Conservation (phyloP, 2,797 vertebrate genomes). For the Psittacula derbiana region DNA sequence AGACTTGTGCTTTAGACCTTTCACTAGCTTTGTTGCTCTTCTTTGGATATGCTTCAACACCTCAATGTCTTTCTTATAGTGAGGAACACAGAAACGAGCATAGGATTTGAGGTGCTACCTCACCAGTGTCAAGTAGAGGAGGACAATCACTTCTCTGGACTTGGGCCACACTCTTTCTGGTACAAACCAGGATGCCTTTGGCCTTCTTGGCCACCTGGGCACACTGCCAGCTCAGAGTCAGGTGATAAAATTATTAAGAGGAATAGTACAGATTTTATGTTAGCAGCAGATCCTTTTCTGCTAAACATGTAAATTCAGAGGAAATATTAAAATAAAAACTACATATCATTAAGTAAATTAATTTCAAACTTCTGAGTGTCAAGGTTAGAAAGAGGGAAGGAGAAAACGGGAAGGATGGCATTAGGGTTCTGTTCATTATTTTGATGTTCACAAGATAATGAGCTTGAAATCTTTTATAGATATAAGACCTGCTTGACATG, state of each 20-base stretch:
- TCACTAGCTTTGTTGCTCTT: background rate
- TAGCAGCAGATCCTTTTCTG: background rate
- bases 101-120: fast-evolving
- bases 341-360: background rate
- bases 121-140: fast-evolving
- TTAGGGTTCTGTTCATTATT: background rate
- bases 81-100: background rate
- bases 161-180: background rate
- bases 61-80: background rate
- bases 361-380: background rate
- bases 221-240: background rate
- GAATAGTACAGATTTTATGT: background rate
- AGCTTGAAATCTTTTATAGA: background rate
- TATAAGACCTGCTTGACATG: background rate
- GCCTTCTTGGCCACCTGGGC: background rate
- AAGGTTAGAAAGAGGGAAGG: background rate
- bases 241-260: background rate
- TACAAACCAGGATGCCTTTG: background rate
- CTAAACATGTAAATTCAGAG: background rate
- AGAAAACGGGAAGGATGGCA: background rate
- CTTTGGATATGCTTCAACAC: fast-evolving
- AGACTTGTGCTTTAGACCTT: background rate
- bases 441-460: background rate
- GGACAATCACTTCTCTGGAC: fast-evolving
- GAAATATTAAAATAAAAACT: background rate